Evolutionary conservation across 2,888 invertebrate genomes (phyloP).

Genomic region (Drosophila antonietae): DNA sequence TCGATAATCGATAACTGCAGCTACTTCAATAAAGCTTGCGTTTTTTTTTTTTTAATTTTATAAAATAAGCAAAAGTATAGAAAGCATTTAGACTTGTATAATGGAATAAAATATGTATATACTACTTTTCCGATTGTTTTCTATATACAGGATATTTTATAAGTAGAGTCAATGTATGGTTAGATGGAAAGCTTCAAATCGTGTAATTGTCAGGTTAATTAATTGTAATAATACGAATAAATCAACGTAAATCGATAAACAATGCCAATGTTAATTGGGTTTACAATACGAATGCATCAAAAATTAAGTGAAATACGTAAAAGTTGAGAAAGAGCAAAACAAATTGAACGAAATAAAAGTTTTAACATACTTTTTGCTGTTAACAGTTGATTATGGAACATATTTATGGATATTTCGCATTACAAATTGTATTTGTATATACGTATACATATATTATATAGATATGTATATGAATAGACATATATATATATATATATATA

Average conservation of each 20-base stretch:
- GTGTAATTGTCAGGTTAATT: constrained; percentile 17
- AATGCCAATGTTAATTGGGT: constrained; percentile 43
- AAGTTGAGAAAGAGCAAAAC: constrained; percentile 18
- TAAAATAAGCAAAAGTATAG: neutral
- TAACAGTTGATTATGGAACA: constrained; percentile 45
- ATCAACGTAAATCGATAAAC: constrained; percentile 22
- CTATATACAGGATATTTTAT: neutral
- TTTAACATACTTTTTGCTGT: constrained; percentile 76
- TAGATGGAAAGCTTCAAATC: constrained; percentile 2
- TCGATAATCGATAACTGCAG: neutral
- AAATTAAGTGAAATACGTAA: constrained; percentile 16
- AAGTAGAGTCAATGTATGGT: neutral
- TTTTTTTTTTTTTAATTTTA: neutral
- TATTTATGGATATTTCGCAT: constrained; percentile 9
- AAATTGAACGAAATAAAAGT: constrained; percentile 44
- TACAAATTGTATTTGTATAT: constrained; percentile 3
- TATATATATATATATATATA: constrained; percentile 13
- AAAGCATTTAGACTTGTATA: constrained; percentile 16
- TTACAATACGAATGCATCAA: constrained; percentile 41
- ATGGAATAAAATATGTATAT: neutral
- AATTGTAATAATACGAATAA: constrained; percentile 7
- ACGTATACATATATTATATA: constrained; percentile 5
- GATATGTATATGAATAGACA: constrained; percentile 2
- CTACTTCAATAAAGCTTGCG: neutral
- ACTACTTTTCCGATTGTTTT: neutral